phyloP scores from a whole-genome alignment of 2,113 vertebrate species.

The Rhodinocichla rosea region DNA sequence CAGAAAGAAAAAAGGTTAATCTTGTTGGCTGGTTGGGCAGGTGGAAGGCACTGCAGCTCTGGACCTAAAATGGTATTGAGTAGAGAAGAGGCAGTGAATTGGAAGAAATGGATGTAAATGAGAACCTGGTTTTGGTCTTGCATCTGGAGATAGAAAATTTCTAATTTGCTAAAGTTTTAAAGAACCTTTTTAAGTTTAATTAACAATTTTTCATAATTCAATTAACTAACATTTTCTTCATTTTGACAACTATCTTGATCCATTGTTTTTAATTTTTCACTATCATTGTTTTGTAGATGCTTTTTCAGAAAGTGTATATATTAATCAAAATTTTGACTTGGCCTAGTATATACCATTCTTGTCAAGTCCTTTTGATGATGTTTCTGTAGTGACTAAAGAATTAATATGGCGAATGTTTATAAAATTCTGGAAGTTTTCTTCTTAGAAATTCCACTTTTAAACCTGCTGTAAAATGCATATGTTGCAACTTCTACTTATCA shows the following conservation, averaged over 20 bases:
- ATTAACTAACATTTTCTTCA: neutral
- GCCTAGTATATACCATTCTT: neutral
- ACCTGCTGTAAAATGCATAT: neutral
- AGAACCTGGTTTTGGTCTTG: neutral
- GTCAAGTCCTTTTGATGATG: neutral
- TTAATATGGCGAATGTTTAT: neutral
- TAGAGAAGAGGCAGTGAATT: neutral
- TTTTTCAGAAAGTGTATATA: neutral
- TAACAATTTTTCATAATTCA: neutral
- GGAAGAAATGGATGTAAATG: neutral
- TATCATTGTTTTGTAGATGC: neutral
- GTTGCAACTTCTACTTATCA: neutral
- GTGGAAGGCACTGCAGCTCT: neutral
- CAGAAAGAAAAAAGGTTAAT: neutral
- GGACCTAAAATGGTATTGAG: neutral
- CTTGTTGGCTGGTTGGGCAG: neutral
- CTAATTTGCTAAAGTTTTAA: neutral
- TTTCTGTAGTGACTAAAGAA: neutral
- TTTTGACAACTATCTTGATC: neutral
- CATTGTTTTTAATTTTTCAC: neutral
- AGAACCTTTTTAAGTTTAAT: neutral
- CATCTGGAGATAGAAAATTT: neutral
- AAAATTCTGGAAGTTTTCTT: neutral
- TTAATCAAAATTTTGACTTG: neutral
- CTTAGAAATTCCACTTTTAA: neutral